Percentiles rank a stretch among this genome's conserved stretches.
phyloP scores from a whole-genome alignment of 2,797 vertebrate genomes.

The Melanotaenia parkinsoni region DNA sequence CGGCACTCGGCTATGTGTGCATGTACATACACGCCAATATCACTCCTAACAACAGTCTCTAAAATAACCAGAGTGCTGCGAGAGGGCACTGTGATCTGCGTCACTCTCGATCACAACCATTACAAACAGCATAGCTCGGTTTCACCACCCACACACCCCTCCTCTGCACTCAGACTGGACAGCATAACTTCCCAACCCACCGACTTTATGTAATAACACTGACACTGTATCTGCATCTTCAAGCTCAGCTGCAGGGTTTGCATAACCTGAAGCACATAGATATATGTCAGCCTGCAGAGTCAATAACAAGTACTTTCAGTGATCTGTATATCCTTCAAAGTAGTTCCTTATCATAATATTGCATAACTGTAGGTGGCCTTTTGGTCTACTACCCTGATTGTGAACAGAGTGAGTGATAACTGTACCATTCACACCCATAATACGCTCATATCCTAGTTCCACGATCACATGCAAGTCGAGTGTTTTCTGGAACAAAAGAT shows the following conservation, averaged over 20 bases:
- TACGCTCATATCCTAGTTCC: not conserved
- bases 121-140: conserved; percentile 24
- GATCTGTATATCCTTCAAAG: conserved; percentile 16
- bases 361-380: conserved; percentile 13
- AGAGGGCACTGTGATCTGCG: conserved; percentile 50
- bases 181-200: conserved; percentile 55
- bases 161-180: conserved; percentile 13
- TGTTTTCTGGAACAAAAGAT: too few relatives aligned
- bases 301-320: conserved; percentile 5
- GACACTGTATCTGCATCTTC: conserved; percentile 14
- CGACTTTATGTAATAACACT: conserved; percentile 57
- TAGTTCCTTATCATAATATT: conserved; percentile 15
- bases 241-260: conserved; percentile 20
- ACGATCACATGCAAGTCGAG: conserved; percentile 5
- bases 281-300: not conserved
- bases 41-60: conserved; percentile 47
- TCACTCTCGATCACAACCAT: conserved; percentile 49
- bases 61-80: conserved; percentile 49
- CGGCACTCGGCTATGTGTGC: conserved; percentile 30
- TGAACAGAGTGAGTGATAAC: conserved; percentile 8
- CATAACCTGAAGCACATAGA: conserved; percentile 25
- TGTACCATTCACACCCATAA: conserved; percentile 22
- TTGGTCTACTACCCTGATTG: conserved; percentile 43
- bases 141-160: conserved; percentile 37
- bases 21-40: conserved; percentile 3